Evolutionary conservation across 1,140 invertebrate genomes (phyloP).

Genomic region (Copidosoma floridanum): DNA sequence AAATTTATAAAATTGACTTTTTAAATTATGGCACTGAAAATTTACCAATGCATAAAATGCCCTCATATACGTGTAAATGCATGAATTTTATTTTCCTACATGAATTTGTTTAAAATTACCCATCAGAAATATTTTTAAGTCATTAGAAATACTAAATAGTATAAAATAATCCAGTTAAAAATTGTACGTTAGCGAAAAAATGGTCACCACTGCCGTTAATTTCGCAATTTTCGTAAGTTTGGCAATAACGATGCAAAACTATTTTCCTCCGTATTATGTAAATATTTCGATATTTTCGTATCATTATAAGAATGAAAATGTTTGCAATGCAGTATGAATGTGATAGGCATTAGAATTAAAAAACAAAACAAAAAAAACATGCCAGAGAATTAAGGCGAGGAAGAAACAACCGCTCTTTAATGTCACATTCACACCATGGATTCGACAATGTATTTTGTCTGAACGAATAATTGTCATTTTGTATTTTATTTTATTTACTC

Average conservation of each 20-base stretch:
- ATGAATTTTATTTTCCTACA: background rate
- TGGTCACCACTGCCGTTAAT: background rate
- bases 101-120: background rate
- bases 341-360: background rate
- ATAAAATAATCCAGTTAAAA: slow-evolving; percentile 1
- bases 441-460: no score
- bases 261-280: no score
- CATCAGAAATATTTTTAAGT: background rate
- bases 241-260: no score
- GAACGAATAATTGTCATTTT: no score
- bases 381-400: slow-evolving; percentile 23
- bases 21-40: slow-evolving; percentile 19
- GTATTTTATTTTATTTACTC: no score
- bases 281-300: background rate
- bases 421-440: slow-evolving; percentile 8
- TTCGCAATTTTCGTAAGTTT: background rate
- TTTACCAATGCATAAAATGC: no score
- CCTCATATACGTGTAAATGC: no score
- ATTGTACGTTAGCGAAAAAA: background rate
- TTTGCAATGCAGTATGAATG: no score
- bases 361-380: background rate
- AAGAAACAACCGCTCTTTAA: background rate
- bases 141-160: background rate
- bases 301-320: background rate
- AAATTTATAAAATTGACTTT: background rate